Evolutionary conservation across 2,888 invertebrate genomes (phyloP), one percentile per base, ranked within the genome.

Genomic region (Andrena camellia): DNA sequence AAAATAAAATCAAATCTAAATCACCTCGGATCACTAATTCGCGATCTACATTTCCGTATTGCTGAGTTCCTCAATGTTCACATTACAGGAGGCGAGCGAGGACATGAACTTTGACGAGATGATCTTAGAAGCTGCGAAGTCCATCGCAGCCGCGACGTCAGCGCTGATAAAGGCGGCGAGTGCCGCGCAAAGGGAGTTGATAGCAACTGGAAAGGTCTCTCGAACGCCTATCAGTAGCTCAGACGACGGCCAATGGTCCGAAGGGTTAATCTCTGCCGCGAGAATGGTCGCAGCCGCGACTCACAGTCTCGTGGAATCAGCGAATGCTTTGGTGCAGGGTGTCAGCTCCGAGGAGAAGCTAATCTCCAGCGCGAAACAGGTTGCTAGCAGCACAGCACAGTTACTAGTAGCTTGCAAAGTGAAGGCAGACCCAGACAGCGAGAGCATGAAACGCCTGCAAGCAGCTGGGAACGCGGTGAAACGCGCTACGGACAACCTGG

Each of bases 21-120:
- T 42, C 42, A 13, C 17, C 42, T 42, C 42, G 42, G 13, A 42
- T 42, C 42, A 42, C 17, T 42, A 3, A 42, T 42, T 42, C 13
- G 13, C 13, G 13, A 42, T 13, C 17, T 42, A 42, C 13, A 42
- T 42, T 42, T 42, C 17, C 5, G 13, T 17, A 42, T 17, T 42
- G 42, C 42, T 42, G 42, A n/a, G 8, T 48, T 17, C 26, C 35
- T 42, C 10, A 2, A 54, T 50, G 81, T 42, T 60, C 23, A 81
- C 93, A 92, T 92, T 94, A 8, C 94, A 98, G 97, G 97, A 97
- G 94, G 96, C 98, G 4, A 98, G 99, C 93, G 98, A 99, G 94
- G 97, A 96, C 86, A 96, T 99, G 94, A 99, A 99, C 95, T 99
- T 99, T 94, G 99, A 99, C 94, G 99, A 99, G 95, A 99, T 99